Base-by-base conservation (phyloP, 2,797 vertebrate species). In the Phoxinus dragarum region DNA sequence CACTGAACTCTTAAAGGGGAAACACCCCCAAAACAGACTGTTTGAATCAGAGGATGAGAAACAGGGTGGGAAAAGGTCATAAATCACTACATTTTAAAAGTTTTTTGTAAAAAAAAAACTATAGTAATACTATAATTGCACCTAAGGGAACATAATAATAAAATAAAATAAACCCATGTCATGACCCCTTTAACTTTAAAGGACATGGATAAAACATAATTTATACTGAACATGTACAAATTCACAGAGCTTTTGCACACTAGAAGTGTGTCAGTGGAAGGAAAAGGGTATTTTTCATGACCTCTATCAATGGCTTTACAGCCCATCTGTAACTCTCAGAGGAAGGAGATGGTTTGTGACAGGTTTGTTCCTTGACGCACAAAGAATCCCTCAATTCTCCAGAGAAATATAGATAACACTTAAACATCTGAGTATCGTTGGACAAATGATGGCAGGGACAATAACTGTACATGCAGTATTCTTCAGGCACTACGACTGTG, bases 291-390 rank as follows among this genome's bases (percentile, higher is more conserved):
- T 71, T 71, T 64, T 84, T 44, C 38, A 72, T 75, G 78, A 81
- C 80, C 67, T 71, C 44, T 69, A 68, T 75, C 42, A 31, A 52
- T 56, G 54, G 42, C 38, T 72, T 72, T 77, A 66, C 42, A 61
- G 49, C 80, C 61, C 34, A 23, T 59, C 59, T 84, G 76, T 49
- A 72, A 80, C 84, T 84, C 77, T 86, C 87, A 88, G 78, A 87
- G 89, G 89, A 90, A 90, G 87, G 86, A 86, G 75, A 83, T 47
- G 34, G 27, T 52, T 71, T 31, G 40, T 83, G 85, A 87, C 81
- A 73, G 44, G 23, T 14, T 75, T 88, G 76, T 90, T 88, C 89
- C 84, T 88, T 89, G 86, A 89, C 86, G 89, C 89, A 90, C 69
- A 75, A 87, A 61, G 56, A 89, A 88, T 87, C 85, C 67, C 54